Evolutionary conservation across 2,888 invertebrate genomes (phyloP).

Genomic region (Chrysina gloriosa): DNA sequence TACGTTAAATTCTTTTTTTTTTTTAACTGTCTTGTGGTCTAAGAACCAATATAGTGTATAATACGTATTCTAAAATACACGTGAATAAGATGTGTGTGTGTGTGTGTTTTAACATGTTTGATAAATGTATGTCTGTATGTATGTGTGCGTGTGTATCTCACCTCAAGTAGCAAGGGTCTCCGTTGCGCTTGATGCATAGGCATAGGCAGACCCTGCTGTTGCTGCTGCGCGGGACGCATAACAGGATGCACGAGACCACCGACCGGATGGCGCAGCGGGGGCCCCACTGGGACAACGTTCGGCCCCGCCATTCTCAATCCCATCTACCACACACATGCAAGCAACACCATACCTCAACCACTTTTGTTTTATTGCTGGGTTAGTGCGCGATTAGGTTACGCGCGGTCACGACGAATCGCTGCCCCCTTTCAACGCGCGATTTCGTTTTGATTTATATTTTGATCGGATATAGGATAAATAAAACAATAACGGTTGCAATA

Average conservation of each 20-base stretch:
- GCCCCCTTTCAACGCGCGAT: too few species aligned
- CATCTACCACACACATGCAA: slow-evolving; percentile 67
- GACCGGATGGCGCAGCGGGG: slow-evolving; percentile 61
- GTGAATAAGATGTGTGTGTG: too few species aligned
- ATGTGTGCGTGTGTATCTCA: slow-evolving; percentile 68
- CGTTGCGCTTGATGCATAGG: slow-evolving; percentile 63
- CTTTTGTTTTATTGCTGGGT: slow-evolving; percentile 49
- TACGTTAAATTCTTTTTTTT: too few species aligned
- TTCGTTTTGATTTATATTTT: neutral
- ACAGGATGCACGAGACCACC: slow-evolving; percentile 61
- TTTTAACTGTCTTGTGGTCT: too few species aligned
- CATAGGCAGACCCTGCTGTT: slow-evolving; percentile 66
- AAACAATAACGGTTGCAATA: too few species aligned
- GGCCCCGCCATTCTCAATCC: slow-evolving; percentile 64
- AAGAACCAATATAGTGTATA: too few species aligned
- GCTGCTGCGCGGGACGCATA: slow-evolving; percentile 55
- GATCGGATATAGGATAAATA: too few species aligned
- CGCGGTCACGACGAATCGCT: neutral
- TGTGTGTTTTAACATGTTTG: too few species aligned
- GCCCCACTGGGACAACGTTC: slow-evolving; percentile 54
- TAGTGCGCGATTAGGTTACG: neutral
- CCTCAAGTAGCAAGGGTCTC: slow-evolving; percentile 88
- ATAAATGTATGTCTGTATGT: slow-evolving; percentile 2
- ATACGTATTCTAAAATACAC: too few species aligned
- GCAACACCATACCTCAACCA: slow-evolving; percentile 66